Base-by-base conservation (phyloP, 2,113 vertebrate species). In the Seriola rivoliana region DNA sequence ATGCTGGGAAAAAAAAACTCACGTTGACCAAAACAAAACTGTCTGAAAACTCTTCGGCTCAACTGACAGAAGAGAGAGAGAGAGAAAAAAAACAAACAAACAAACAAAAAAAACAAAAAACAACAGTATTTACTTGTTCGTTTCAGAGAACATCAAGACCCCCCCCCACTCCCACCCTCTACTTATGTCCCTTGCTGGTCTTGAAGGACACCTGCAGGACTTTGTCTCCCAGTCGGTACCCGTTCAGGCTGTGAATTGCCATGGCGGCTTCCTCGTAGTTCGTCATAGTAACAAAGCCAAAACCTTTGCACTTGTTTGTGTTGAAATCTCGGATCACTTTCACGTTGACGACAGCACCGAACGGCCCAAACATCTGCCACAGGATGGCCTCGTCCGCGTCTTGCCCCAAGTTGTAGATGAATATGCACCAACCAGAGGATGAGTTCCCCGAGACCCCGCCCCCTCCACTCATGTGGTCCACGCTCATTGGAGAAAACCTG, bases 301-400 rank as follows among this genome's bases (percentile, higher is more conserved):
- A 99, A 83, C 98, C 98, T 97, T 99, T 98, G 94, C 98, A 99
- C 95, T 99, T 99, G 96, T 98, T 99, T 95, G 97, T 99, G 96
- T 97, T 99, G 95, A 99, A 99, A 91, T 99, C 97, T 74, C 97
- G 97, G 91, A 99, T 99, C 93, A 99, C 97, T 92, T 99, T 99
- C 86, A 99, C 98, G 59, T 99, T 99, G 94, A 97, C 97, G 82
- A 99, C 98, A 0, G 98, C 98, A 0, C 98, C 98, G 69, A 99
- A 99, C 2, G 98, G 98, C 80, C 98, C 98, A 68, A 99, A 99
- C 97, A 99, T 97, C 96, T 99, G 98, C 98, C 98, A 99, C 87
- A 99, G 96, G 92, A 99, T 97, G 85, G 97, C 97, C 95, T 99
- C 98, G 78, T 99, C 97, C 1, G 97, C 96, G 40, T 99, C 98